phyloP scores from a whole-genome alignment of 2,113 vertebrate genomes.

The Alligator mississippiensis region DNA sequence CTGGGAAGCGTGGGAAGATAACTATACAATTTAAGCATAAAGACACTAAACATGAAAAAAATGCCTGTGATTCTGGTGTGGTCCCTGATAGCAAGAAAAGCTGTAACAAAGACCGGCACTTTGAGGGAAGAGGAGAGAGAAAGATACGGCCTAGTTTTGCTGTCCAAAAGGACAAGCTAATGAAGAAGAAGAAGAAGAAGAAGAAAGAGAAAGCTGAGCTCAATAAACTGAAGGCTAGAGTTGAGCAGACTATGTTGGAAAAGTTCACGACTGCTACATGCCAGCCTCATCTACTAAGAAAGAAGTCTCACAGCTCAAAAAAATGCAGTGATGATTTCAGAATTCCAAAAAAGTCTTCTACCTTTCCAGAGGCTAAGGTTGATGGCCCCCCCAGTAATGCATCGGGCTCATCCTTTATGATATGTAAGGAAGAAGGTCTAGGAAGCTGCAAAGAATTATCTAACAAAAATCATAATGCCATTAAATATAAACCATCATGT shows the following conservation, averaged over 20 bases:
- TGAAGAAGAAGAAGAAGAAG: slow-evolving; percentile 71
- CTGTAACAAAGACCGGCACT: not conserved
- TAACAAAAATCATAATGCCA: not conserved
- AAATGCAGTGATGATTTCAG: slow-evolving; percentile 33
- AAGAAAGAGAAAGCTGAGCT: slow-evolving; percentile 44
- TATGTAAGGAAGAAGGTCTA: slow-evolving; percentile 45
- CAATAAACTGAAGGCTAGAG: slow-evolving; percentile 46
- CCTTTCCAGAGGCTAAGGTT: not conserved
- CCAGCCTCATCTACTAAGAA: not conserved
- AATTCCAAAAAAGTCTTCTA: slow-evolving; percentile 40
- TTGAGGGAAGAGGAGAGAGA: slow-evolving; percentile 39
- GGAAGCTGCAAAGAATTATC: not conserved
- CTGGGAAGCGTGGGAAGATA: slow-evolving; percentile 55
- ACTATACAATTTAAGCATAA: slow-evolving; percentile 71
- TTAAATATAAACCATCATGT: not conserved
- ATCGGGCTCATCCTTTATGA: not conserved
- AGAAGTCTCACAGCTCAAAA: slow-evolving; percentile 37
- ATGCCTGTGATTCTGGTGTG: not conserved
- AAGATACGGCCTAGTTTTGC: slow-evolving; percentile 47
- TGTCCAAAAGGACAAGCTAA: slow-evolving; percentile 53
- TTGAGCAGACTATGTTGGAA: slow-evolving; percentile 45
- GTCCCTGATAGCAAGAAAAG: not conserved
- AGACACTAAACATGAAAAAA: slow-evolving; percentile 60
- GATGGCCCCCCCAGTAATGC: not conserved
- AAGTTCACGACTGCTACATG: slow-evolving; percentile 37